Percentiles rank a stretch among this genome's conserved stretches.
These are phyloP conservation scores for Gymnoscopelus microlampas DNA, from an alignment of 2,797 vertebrate species.

Conservation along the genomic window DNA sequence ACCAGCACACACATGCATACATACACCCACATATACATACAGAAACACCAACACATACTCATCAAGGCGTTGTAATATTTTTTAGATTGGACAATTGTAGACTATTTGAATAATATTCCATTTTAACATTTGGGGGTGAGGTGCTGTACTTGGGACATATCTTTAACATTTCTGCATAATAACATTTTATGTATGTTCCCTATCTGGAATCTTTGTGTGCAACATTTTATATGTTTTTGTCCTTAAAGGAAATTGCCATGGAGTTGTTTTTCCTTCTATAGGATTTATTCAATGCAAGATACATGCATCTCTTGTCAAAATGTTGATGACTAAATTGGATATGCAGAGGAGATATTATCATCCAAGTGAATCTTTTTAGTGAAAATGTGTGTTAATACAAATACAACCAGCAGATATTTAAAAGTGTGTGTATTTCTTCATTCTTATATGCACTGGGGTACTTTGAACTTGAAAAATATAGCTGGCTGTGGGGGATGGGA, in stretches of 20 bases:
- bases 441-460: conserved; percentile 29
- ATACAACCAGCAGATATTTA: not conserved
- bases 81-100: conserved; percentile 30
- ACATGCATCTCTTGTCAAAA: conserved; percentile 13
- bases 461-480: conserved; percentile 61
- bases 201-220: conserved; percentile 31
- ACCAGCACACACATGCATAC: conserved; percentile 34
- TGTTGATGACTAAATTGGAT: conserved; percentile 6
- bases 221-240: conserved; percentile 13
- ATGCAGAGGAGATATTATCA: not conserved
- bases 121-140: conserved; percentile 15
- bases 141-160: conserved; percentile 11
- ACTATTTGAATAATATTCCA: conserved; percentile 32
- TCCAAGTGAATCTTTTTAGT: not conserved
- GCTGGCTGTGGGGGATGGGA: conserved; percentile 56
- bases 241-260: not conserved
- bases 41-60: conserved; percentile 37
- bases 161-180: conserved; percentile 17
- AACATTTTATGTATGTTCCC: conserved; percentile 28
- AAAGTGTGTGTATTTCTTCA: not conserved
- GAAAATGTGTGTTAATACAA: conserved; percentile 7
- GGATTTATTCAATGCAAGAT: conserved; percentile 15
- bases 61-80: conserved; percentile 45
- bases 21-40: conserved; percentile 38
- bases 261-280: not conserved